These are phyloP conservation scores for Tanytarsus gracilentus DNA, from an alignment of 2,888 invertebrate species.

Conservation along the genomic window DNA sequence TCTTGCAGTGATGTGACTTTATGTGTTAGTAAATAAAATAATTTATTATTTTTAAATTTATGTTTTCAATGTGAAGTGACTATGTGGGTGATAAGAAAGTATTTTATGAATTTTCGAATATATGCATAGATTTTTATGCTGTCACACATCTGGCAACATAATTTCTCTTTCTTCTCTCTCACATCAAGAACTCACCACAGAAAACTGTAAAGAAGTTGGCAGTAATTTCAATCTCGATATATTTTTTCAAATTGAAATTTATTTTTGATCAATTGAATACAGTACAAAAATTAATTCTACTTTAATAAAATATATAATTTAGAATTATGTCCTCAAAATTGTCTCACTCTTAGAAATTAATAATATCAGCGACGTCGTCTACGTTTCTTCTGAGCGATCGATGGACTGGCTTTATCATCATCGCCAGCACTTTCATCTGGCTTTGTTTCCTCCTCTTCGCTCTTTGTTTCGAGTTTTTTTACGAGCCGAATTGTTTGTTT, in stretches of 20 bases:
- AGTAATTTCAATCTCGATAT: too few relatives aligned
- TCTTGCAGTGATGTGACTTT: neutral
- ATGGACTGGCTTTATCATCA: too few relatives aligned
- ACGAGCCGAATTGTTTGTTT: conserved; percentile 22
- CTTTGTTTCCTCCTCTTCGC: conserved; percentile 33
- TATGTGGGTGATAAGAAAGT: too few relatives aligned
- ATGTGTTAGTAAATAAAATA: too few relatives aligned
- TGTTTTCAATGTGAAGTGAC: too few relatives aligned
- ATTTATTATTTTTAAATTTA: too few relatives aligned
- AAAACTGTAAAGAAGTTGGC: too few relatives aligned
- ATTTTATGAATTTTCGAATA: neutral
- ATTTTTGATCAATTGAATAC: too few relatives aligned
- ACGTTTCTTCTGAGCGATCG: conserved; percentile 26
- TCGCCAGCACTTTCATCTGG: conserved; percentile 12
- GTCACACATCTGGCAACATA: conserved; percentile 8
- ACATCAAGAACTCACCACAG: too few relatives aligned
- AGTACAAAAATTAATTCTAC: too few relatives aligned
- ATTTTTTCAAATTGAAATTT: too few relatives aligned
- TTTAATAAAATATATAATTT: neutral
- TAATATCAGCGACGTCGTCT: conserved; percentile 18
- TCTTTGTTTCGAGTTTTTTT: conserved; percentile 36
- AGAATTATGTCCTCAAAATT: neutral
- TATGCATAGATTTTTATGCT: neutral
- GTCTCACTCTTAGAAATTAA: neutral
- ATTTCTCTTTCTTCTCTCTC: neutral